A percentile compares a stretch with the other conserved stretches of the same genome.
These are phyloP conservation scores for Stichopus chloronotus DNA, from an alignment of 35 echinoderm and acorn worm species.

Conservation along the genomic window DNA sequence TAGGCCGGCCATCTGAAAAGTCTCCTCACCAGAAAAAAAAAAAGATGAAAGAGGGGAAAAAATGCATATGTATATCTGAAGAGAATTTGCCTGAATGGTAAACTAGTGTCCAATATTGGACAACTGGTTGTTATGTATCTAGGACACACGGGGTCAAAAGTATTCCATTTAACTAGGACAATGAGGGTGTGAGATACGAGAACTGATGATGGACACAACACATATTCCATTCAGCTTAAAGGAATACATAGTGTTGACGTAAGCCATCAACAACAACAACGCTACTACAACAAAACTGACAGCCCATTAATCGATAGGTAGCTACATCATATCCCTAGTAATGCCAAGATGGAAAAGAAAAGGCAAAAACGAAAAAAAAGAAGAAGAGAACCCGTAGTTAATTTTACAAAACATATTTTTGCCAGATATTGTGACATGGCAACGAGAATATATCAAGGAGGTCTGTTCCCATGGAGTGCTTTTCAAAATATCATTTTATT, in stretches of 20 bases:
- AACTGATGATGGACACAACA: background rate
- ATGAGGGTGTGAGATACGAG: background rate
- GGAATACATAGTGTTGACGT: background rate
- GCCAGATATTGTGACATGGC: too few species aligned
- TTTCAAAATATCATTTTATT: too few species aligned
- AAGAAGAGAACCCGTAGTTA: too few species aligned
- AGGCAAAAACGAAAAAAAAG: too few species aligned
- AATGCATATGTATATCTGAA: background rate
- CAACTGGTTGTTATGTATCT: constrained; percentile 45
- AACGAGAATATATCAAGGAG: too few species aligned
- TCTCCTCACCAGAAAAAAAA: background rate
- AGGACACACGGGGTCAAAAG: constrained; percentile 32
- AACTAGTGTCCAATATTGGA: constrained; percentile 23
- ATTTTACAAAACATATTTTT: too few species aligned
- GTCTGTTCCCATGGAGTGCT: too few species aligned
- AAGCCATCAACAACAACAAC: background rate
- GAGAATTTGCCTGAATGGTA: background rate
- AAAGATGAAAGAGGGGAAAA: background rate
- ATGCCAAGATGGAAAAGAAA: too few species aligned
- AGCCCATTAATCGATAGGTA: background rate
- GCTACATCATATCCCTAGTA: too few species aligned
- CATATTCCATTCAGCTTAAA: background rate
- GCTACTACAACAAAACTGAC: background rate
- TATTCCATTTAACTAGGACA: constrained; percentile 44
- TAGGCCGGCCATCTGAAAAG: constrained; percentile 3